These are phyloP conservation scores for Physella acuta DNA, from an alignment of 1,140 invertebrate genomes.

Conservation along the genomic window DNA sequence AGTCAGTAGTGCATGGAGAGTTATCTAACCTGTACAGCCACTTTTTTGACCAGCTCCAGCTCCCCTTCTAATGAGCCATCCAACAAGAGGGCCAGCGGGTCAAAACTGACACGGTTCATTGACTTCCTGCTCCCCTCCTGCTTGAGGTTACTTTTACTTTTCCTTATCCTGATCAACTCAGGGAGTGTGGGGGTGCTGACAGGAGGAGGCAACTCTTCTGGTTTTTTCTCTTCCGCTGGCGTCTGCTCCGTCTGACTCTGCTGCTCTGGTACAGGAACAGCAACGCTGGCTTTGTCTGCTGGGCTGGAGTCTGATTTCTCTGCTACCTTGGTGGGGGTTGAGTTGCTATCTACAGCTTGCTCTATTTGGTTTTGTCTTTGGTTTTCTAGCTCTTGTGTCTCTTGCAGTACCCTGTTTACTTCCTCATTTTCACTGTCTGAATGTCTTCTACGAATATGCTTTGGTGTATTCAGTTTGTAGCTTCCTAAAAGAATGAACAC, in stretches of 20 bases:
- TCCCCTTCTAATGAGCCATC: slow-evolving; percentile 98
- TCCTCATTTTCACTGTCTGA: slow-evolving; percentile 56
- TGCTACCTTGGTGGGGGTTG: background rate
- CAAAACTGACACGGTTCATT: slow-evolving; percentile 82
- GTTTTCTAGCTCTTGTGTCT: slow-evolving; percentile 33
- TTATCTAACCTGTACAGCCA: slow-evolving; percentile 79
- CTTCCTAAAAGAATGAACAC: slow-evolving; percentile 34
- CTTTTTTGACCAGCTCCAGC: slow-evolving; percentile 92
- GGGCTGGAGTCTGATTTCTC: background rate
- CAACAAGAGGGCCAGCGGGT: slow-evolving; percentile 90
- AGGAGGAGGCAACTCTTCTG: background rate
- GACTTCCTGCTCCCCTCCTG: slow-evolving; percentile 29
- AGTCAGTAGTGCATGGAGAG: background rate
- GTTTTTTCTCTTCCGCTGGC: background rate
- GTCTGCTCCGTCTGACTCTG: background rate
- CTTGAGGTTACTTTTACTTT: slow-evolving; percentile 51
- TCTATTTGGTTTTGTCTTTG: slow-evolving; percentile 30
- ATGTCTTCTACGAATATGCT: slow-evolving; percentile 48
- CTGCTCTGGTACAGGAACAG: background rate
- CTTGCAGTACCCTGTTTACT: slow-evolving; percentile 37
- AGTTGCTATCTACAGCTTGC: background rate
- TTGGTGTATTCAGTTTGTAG: slow-evolving; percentile 51
- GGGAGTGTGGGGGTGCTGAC: background rate
- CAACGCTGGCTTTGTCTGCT: background rate
- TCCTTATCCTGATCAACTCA: slow-evolving; percentile 14